phyloP scores from a whole-genome alignment of 2,888 invertebrate genomes.

The Linnaemya vulpina region DNA sequence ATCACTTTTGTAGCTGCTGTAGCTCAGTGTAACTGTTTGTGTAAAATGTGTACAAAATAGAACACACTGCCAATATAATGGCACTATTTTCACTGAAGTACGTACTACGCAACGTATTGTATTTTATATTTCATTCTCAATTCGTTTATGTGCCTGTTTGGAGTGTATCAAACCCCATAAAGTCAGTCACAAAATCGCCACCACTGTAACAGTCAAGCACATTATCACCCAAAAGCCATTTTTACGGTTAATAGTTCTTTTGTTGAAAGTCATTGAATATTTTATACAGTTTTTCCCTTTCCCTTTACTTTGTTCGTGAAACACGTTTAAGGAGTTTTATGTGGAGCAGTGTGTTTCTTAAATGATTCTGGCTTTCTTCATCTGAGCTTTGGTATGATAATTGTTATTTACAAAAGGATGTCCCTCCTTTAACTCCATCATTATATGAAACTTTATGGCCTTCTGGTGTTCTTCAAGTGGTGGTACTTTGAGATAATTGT shows the following conservation, averaged over 20 bases:
- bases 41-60: background rate
- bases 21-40: background rate
- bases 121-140: conserved; percentile 42
- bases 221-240: conserved; percentile 52
- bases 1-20: conserved; percentile 34
- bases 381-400: conserved; percentile 26
- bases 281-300: conserved; percentile 52
- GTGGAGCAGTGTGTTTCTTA: conserved; percentile 6
- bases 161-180: conserved; percentile 5
- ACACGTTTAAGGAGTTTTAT: conserved; percentile 18
- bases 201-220: background rate
- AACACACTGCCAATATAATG: conserved; percentile 19
- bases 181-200: background rate
- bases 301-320: conserved; percentile 1
- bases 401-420: conserved; percentile 35
- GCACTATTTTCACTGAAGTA: conserved; percentile 34
- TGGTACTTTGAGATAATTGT: background rate
- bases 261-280: conserved; percentile 73
- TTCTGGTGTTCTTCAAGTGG: conserved; percentile 27
- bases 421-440: conserved; percentile 55
- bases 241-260: conserved; percentile 73
- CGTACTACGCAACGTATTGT: conserved; percentile 36
- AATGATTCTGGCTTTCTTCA: background rate
- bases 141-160: conserved; percentile 22
- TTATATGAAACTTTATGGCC: conserved; percentile 47